phyloP scores from a whole-genome alignment of 2,113 vertebrate genomes.

The Empidonax traillii region DNA sequence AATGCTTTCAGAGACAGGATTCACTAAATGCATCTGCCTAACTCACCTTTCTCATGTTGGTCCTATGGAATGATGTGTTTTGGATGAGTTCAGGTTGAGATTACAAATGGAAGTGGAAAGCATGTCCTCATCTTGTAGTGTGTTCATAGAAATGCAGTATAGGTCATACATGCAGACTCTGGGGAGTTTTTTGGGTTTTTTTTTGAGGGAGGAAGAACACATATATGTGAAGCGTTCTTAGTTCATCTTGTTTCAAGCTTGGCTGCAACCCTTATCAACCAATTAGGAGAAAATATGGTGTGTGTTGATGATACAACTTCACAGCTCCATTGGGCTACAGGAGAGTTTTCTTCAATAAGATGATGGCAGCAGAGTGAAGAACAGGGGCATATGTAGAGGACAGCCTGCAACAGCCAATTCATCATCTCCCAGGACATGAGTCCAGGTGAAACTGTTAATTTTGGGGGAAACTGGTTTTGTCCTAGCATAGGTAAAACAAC shows the following conservation, averaged over 20 bases:
- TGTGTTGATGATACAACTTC: not conserved
- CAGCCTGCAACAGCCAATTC: not conserved
- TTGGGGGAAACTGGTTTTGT: not conserved
- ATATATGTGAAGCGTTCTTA: not conserved
- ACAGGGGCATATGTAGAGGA: not conserved
- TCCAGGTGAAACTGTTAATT: not conserved
- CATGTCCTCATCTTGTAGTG: not conserved
- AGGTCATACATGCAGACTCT: accelerated
- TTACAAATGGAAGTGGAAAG: not conserved
- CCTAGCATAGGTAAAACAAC: not conserved
- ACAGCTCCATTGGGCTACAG: not conserved
- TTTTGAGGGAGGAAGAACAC: not conserved
- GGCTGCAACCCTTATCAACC: not conserved
- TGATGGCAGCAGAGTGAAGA: not conserved
- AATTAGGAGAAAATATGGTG: not conserved
- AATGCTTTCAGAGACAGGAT: not conserved
- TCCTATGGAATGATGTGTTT: not conserved
- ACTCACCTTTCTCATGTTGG: not conserved
- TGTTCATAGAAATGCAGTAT: not conserved
- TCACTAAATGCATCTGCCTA: not conserved
- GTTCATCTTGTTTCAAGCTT: not conserved
- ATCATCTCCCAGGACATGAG: not conserved
- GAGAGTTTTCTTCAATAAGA: not conserved
- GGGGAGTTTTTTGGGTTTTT: not conserved
- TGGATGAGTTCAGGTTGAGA: not conserved